Percentiles rank a stretch among this genome's conserved stretches.
Conservation (phyloP, 2,113 vertebrate species). For the Acanthisitta chloris region DNA sequence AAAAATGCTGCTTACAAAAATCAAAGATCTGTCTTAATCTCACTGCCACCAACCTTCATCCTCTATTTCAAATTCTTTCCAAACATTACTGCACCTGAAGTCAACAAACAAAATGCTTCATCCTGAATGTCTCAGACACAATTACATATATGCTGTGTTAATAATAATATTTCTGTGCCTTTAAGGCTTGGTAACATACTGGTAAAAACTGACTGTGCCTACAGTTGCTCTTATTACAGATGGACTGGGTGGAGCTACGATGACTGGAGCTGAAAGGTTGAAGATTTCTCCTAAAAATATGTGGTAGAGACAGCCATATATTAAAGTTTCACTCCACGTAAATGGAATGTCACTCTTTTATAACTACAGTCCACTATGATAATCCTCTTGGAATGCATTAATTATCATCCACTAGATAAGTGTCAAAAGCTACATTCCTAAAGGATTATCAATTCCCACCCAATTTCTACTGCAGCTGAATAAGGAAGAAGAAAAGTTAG, state of each 20-base stretch:
- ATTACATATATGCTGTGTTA: background rate
- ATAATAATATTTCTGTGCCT: background rate
- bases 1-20: background rate
- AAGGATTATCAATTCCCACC: conserved; percentile 54
- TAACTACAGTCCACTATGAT: conserved; percentile 63
- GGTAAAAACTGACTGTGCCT: background rate
- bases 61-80: background rate
- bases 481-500: conserved; percentile 34
- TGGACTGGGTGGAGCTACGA: background rate
- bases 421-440: conserved; percentile 61
- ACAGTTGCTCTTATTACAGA: background rate
- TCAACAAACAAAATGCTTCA: background rate
- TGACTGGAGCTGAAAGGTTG: conserved; percentile 17
- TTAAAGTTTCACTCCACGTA: conserved; percentile 57
- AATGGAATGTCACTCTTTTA: conserved; percentile 62
- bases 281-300: conserved; percentile 18
- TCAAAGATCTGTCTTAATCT: background rate
- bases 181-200: background rate
- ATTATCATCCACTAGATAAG: conserved; percentile 62
- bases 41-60: background rate
- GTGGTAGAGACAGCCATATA: conserved; percentile 2
- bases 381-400: conserved; percentile 65
- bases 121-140: background rate
- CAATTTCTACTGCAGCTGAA: conserved; percentile 20
- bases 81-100: background rate